Conservation (phyloP, 1,140 invertebrate species). For the Drosophila kanapiae region DNA sequence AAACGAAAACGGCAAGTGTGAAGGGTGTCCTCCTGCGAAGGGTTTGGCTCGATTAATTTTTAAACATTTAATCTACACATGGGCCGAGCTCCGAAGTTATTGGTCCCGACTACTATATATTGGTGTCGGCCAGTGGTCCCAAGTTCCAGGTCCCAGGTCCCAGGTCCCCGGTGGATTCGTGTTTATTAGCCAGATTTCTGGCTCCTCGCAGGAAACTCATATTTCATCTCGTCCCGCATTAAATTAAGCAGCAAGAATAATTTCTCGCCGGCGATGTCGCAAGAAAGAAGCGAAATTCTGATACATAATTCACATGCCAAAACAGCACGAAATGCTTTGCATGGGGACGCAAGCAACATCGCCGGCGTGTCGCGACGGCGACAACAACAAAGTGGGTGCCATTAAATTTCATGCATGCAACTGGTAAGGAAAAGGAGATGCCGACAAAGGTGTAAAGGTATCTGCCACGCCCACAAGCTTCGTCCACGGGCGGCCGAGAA, state of each 20-base stretch:
- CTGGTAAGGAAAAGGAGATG: slow-evolving; percentile 53
- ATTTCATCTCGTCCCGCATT: slow-evolving; percentile 38
- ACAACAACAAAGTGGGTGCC: slow-evolving; percentile 82
- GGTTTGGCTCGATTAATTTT: slow-evolving; percentile 64
- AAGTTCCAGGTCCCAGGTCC: background rate
- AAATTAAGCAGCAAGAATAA: slow-evolving; percentile 53
- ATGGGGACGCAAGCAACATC: slow-evolving; percentile 52
- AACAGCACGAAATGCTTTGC: slow-evolving; percentile 79
- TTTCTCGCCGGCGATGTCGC: slow-evolving; percentile 30
- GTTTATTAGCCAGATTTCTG: slow-evolving; percentile 45
- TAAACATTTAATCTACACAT: slow-evolving; percentile 57
- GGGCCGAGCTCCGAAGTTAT: slow-evolving; percentile 10
- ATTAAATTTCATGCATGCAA: slow-evolving; percentile 84
- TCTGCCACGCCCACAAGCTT: slow-evolving; percentile 76
- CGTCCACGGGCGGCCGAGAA: slow-evolving; percentile 49
- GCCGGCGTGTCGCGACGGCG: slow-evolving; percentile 53
- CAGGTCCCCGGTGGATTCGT: slow-evolving; percentile 2
- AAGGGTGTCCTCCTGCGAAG: slow-evolving; percentile 12
- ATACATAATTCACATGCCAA: slow-evolving; percentile 81
- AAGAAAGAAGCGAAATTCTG: slow-evolving; percentile 39
- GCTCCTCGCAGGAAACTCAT: slow-evolving; percentile 28
- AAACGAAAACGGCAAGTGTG: slow-evolving; percentile 41
- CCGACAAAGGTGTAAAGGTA: slow-evolving; percentile 28
- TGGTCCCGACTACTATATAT: background rate
- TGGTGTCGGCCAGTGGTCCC: background rate